These are phyloP conservation scores for Lepilemur septentrionalis DNA, from an alignment of 2,797 vertebrate species.

Conservation along the genomic window DNA sequence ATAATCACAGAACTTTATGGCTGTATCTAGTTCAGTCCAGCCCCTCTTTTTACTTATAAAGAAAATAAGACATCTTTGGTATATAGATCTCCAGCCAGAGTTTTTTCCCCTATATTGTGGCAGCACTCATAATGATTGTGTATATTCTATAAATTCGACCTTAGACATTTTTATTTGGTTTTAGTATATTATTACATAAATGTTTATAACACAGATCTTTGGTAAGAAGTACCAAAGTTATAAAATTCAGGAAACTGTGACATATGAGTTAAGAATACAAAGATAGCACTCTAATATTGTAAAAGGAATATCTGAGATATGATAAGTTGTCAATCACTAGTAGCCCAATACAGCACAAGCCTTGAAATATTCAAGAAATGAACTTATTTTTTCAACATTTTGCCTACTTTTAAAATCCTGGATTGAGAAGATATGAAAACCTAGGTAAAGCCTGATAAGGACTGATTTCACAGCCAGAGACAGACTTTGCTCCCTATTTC, in stretches of 20 bases:
- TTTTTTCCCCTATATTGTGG: background rate
- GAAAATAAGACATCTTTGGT: background rate
- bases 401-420: background rate
- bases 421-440: background rate
- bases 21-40: background rate
- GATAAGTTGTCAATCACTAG: background rate
- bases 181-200: background rate
- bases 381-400: background rate
- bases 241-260: slow-evolving; percentile 1
- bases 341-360: background rate
- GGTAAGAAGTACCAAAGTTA: background rate
- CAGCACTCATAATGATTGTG: background rate
- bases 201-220: background rate
- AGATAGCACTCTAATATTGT: background rate
- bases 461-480: background rate
- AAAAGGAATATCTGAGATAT: background rate
- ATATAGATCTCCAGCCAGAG: background rate
- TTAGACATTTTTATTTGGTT: background rate
- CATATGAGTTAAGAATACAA: slow-evolving; percentile 15
- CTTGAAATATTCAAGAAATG: slow-evolving; percentile 28
- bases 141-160: background rate
- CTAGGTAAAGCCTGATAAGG: background rate
- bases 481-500: background rate
- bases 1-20: background rate
- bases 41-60: background rate